Evolutionary conservation across 1,140 invertebrate genomes (phyloP), one percentile per base, ranked within the genome.

Genomic region (Laupala kohalensis): DNA sequence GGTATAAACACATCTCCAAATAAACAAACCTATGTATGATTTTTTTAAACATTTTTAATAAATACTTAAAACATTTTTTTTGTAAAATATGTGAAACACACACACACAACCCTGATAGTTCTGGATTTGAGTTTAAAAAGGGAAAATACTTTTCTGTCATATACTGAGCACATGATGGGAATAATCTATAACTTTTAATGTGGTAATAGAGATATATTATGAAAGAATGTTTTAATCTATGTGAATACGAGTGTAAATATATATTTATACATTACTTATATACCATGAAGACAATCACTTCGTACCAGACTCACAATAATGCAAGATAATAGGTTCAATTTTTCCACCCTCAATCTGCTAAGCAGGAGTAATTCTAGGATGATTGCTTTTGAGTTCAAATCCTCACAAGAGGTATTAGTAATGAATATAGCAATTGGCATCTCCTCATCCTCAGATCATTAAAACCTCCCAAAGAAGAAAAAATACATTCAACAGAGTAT

Each of bases 81-180:
- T 73, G 63, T 70, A 70, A 73, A 73, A 73, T 73, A 73, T 70
- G 63, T 73, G 28, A 66, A 65, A 73, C 63, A 70, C 72, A 74
- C 71, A 73, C 74, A 74, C 74, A 74, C 74, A 74, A 74, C 74
- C 74, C 74, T 74, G 74, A 74, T 72, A 74, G 72, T 70, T 73
- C 71, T 73, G 72, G 74, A 74, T 73, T 74, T 70, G 64, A 73
- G 37, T 73, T 73, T 69, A 69, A 73, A 37, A 69, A 25, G 27
- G 53, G 26, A 30, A 64, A 73, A 73, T 53, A 72, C 71, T 72
- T 72, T 37, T 72, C 63, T 64, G 12, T 64, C 27, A 53, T 71
- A 71, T 72, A 73, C 73, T 73, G 73, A 73, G 73, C 73, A 73
- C 64, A 71, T 69, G 27, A 63, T 24, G 71, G 70, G 66, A 71